Conservation (phyloP, 2,797 vertebrate genomes). For the Buphagus erythrorhynchus region DNA sequence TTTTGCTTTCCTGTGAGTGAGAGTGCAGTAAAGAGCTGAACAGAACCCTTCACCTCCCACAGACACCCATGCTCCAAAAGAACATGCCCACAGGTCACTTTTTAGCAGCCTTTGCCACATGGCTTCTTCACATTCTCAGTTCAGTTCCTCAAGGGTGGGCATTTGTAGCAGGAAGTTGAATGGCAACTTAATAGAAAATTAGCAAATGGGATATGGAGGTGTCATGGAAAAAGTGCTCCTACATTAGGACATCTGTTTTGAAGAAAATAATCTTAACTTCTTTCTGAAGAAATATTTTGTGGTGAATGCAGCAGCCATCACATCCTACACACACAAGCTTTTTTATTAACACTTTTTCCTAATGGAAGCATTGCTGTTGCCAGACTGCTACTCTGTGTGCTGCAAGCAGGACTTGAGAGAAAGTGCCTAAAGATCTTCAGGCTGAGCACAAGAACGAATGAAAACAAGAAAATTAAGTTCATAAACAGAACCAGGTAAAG, state of each 20-base stretch:
- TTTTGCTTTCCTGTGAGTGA: not conserved
- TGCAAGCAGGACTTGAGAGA: not conserved
- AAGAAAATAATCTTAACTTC: not conserved
- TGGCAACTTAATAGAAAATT: not conserved
- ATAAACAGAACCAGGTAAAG: not conserved
- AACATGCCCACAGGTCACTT: not conserved
- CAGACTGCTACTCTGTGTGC: not conserved
- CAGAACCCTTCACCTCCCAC: not conserved
- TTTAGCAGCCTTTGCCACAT: not conserved
- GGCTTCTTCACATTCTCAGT: not conserved
- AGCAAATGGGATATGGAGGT: not conserved
- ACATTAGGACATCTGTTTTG: not conserved
- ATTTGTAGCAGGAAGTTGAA: not conserved
- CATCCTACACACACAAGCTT: not conserved
- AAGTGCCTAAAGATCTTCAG: not conserved
- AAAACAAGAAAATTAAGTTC: not conserved
- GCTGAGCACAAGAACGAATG: not conserved
- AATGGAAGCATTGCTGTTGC: not conserved
- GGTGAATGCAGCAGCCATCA: not conserved
- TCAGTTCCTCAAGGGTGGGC: not conserved
- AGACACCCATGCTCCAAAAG: rapidly evolving
- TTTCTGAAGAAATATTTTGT: not conserved
- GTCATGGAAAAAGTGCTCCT: not conserved
- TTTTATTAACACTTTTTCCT: not conserved
- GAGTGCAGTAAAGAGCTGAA: not conserved